A percentile compares a stretch with the other conserved stretches of the same genome.
Evolutionary conservation across 1,140 invertebrate species (phyloP).

Genomic region (Drosophila albomicans): DNA sequence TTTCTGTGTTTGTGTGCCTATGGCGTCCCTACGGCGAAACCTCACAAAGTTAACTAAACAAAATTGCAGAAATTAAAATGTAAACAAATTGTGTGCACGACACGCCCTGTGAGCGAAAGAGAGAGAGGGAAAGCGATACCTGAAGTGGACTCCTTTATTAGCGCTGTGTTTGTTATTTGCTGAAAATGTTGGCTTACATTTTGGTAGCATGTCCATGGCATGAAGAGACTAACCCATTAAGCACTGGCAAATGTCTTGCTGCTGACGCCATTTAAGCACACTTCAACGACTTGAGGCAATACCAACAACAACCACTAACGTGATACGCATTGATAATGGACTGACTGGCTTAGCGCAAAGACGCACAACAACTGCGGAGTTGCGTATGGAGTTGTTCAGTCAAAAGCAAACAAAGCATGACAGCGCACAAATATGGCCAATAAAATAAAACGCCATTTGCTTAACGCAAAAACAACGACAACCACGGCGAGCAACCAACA

Average conservation of each 20-base stretch:
- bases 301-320: conserved; percentile 67
- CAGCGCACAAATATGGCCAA: conserved; percentile 79
- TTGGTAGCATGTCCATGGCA: conserved; percentile 49
- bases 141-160: conserved; percentile 48
- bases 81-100: conserved; percentile 74
- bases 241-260: conserved; percentile 65
- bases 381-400: conserved; percentile 48
- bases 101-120: conserved; percentile 26
- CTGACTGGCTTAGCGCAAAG: conserved; percentile 38
- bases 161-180: conserved; percentile 50
- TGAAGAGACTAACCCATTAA: conserved; percentile 64
- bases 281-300: conserved; percentile 68
- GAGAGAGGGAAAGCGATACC: background rate
- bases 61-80: conserved; percentile 83
- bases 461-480: conserved; percentile 28
- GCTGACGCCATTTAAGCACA: conserved; percentile 80
- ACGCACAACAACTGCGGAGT: conserved; percentile 35
- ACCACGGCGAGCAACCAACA: conserved; percentile 1
- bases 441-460: conserved; percentile 81
- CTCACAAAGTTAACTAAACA: conserved; percentile 74
- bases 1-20: conserved; percentile 34
- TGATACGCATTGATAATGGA: conserved; percentile 82
- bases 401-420: conserved; percentile 77
- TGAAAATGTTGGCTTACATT: conserved; percentile 64
- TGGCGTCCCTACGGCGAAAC: conserved; percentile 54